These are phyloP conservation scores for Chelonus formosanus DNA, from an alignment of 2,888 invertebrate genomes.

Conservation along the genomic window DNA sequence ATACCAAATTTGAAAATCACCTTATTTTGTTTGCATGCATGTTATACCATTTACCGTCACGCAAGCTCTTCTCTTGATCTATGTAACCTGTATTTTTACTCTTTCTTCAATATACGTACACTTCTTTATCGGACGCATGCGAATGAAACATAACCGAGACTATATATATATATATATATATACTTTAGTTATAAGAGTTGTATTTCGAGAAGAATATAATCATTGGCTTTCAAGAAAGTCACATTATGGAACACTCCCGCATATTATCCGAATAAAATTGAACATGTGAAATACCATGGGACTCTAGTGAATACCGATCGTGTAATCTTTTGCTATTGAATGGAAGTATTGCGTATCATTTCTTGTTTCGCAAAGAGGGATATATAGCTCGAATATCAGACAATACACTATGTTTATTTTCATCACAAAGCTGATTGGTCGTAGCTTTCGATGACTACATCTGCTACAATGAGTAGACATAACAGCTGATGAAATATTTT, in stretches of 20 bases:
- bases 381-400: no score
- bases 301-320: constrained; percentile 6
- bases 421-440: no score
- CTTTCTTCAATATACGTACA: constrained; percentile 11
- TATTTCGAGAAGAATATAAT: constrained; percentile 15
- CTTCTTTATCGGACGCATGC: constrained; percentile 11
- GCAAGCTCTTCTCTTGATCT: constrained; percentile 32
- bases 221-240: constrained; percentile 11
- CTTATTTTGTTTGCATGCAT: constrained; percentile 38
- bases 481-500: no score
- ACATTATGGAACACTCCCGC: constrained; percentile 15
- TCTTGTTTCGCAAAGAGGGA: no score
- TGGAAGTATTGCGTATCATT: background rate
- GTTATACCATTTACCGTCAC: constrained; percentile 44
- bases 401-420: no score
- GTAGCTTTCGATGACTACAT: no score
- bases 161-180: constrained; percentile 7
- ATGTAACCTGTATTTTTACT: constrained; percentile 12
- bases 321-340: background rate
- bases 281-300: background rate
- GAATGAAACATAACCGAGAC: background rate
- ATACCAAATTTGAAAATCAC: constrained; percentile 33
- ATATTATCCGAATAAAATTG: constrained; percentile 27
- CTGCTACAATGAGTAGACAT: no score
- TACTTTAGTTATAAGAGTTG: constrained; percentile 7